Conservation (phyloP, 2,113 vertebrate genomes). For the Ranitomeya imitator region DNA sequence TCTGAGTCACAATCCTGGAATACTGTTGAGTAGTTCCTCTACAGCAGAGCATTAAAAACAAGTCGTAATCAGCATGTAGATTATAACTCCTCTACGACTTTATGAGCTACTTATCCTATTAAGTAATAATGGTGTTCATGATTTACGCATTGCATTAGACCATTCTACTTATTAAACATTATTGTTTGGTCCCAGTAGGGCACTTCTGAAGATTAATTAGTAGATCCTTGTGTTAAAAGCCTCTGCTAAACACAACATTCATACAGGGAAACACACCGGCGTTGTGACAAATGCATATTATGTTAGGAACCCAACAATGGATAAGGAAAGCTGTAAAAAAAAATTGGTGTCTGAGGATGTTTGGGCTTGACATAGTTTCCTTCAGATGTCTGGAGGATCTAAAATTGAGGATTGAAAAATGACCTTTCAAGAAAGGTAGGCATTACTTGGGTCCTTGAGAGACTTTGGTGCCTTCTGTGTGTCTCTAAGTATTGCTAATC, state of each 20-base stretch:
- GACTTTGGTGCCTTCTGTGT: too few relatives aligned
- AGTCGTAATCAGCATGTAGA: background rate
- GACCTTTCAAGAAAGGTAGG: background rate
- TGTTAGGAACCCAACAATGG: background rate
- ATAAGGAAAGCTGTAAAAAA: background rate
- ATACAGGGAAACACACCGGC: background rate
- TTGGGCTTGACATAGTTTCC: background rate
- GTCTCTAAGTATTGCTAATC: background rate
- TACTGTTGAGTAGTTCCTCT: background rate
- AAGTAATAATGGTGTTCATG: background rate
- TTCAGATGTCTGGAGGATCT: background rate
- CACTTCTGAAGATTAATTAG: background rate
- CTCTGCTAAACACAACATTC: background rate
- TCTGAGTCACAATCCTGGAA: background rate
- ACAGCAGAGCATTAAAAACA: background rate
- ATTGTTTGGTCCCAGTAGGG: slow-evolving; percentile 3
- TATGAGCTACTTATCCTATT: background rate
- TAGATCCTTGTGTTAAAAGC: background rate
- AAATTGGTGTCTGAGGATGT: background rate
- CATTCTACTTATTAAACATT: slow-evolving; percentile 30
- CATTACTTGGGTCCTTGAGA: background rate
- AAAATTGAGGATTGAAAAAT: background rate
- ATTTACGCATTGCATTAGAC: background rate
- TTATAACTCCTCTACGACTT: background rate
- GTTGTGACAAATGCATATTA: background rate